phyloP scores from a whole-genome alignment of 2,797 vertebrate species.

The Cephalopachus bancanus region DNA sequence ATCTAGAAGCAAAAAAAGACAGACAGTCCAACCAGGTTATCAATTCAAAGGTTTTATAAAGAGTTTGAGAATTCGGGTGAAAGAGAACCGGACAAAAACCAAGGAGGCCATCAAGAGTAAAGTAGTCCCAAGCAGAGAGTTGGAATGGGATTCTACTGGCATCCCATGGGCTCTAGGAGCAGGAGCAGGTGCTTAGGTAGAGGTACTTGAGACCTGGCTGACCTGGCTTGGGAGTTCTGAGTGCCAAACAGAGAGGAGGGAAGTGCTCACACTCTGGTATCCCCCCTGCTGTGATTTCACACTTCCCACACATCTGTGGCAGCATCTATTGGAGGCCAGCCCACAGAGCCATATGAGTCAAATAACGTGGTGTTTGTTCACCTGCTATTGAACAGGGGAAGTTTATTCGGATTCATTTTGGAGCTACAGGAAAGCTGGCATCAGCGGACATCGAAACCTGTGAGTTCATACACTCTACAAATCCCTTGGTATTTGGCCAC shows the following conservation, averaged over 20 bases:
- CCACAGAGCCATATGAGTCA: not conserved
- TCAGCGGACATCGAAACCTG: conserved; percentile 92
- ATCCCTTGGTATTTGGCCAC: not conserved
- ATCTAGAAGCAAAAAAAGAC: not conserved
- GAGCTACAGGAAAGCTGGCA: conserved; percentile 92
- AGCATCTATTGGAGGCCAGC: not conserved
- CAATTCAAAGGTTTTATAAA: not conserved
- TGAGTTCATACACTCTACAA: conserved; percentile 74
- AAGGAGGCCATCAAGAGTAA: not conserved
- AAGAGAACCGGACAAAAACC: not conserved
- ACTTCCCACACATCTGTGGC: not conserved
- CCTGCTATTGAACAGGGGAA: conserved; percentile 82
- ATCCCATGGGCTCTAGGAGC: not conserved
- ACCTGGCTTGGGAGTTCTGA: not conserved
- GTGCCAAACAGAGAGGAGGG: not conserved
- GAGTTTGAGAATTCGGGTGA: not conserved
- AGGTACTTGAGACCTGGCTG: not conserved
- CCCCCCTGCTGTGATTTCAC: not conserved
- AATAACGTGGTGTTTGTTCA: conserved; percentile 21
- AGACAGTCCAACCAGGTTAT: not conserved
- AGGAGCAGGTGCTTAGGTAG: not conserved
- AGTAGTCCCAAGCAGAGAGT: not conserved
- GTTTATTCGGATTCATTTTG: conserved; percentile 94
- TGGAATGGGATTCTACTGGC: not conserved
- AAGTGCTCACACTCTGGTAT: not conserved